Evolutionary conservation across 2,888 invertebrate genomes (phyloP), one percentile per base, ranked within the genome.

Genomic region (Drosophila lacicola): DNA sequence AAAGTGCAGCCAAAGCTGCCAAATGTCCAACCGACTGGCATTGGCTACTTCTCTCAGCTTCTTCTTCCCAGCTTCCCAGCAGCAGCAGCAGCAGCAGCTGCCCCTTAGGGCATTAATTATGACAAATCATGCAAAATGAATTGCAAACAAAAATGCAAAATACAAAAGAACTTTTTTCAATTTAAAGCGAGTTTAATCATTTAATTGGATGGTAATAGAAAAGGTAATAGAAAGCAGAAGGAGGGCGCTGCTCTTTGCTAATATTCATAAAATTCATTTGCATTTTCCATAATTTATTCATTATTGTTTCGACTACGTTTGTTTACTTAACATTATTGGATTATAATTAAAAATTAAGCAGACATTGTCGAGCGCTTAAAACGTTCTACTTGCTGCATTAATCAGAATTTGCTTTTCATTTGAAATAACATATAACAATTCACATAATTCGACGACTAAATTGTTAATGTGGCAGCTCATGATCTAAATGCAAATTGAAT

Each of bases 151-250:
- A 47, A 46, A 49, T 50, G 45, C 77, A 29, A 21, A 21, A 33
- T 34, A 61, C 36, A 45, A 45, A 13, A 9, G 29, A 37, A 34
- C 11, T 44, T 51, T 82, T 42, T 17, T 19, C 9, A 10, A 84
- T 90, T 89, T 80, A 84, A 87, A 81, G 67, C 61, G 34, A 79
- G 72, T 73, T 83, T 80, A 78, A 89, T 84, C 74, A 82, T 87
- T 89, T 82, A 78, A 89, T 90, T 86, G 29, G 29, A 17, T 17
- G 17, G 2, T 17, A 17, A 17, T 17, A 17, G 17, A 83, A 71
- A 14, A 41, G 70, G 21, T 4, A 47, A 46, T 41, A 34, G 37
- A 57, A 21, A 42, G 74, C 3, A 14, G 13, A n/a, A 19, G n/a
- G 8, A 4, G 9, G 21, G 8, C 0, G 29, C 29, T 8, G 8